Evolutionary conservation across 2,888 invertebrate species (phyloP).

Genomic region (Callosobruchus maculatus): DNA sequence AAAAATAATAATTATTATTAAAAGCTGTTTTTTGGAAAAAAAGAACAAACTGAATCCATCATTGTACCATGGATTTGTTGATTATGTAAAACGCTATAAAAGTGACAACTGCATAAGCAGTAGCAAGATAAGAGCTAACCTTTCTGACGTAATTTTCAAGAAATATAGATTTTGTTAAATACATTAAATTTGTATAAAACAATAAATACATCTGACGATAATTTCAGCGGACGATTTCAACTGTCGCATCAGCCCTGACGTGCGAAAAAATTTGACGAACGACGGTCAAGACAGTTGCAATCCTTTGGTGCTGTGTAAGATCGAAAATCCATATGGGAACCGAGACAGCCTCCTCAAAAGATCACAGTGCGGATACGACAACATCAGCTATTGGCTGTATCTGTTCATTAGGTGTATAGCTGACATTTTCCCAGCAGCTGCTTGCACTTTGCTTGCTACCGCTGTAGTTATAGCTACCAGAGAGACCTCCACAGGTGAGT

Average conservation of each 20-base stretch:
- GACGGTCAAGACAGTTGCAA: constrained; percentile 50
- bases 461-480: constrained; percentile 79
- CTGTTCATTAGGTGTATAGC: constrained; percentile 65
- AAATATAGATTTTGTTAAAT: too few relatives aligned
- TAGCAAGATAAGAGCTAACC: too few relatives aligned
- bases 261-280: constrained; percentile 41
- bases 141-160: too few relatives aligned
- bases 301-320: constrained; percentile 67
- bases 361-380: constrained; percentile 70
- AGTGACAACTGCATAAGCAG: too few relatives aligned
- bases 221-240: constrained; percentile 52
- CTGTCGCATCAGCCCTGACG: constrained; percentile 60
- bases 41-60: too few relatives aligned
- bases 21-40: too few relatives aligned
- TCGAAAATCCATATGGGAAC: constrained; percentile 67
- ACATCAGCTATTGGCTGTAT: constrained; percentile 68
- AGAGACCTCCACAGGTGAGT: constrained; percentile 65
- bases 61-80: too few relatives aligned
- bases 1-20: too few relatives aligned
- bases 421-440: constrained; percentile 74
- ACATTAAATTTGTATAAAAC: too few relatives aligned
- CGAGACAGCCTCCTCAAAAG: constrained; percentile 63
- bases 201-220: too few relatives aligned
- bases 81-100: too few relatives aligned
- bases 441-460: constrained; percentile 66